A percentile compares a stretch with the other conserved stretches of the same genome.
Evolutionary conservation across 1,140 invertebrate genomes (phyloP).

Genomic region (Akabosia matsudoensis): DNA sequence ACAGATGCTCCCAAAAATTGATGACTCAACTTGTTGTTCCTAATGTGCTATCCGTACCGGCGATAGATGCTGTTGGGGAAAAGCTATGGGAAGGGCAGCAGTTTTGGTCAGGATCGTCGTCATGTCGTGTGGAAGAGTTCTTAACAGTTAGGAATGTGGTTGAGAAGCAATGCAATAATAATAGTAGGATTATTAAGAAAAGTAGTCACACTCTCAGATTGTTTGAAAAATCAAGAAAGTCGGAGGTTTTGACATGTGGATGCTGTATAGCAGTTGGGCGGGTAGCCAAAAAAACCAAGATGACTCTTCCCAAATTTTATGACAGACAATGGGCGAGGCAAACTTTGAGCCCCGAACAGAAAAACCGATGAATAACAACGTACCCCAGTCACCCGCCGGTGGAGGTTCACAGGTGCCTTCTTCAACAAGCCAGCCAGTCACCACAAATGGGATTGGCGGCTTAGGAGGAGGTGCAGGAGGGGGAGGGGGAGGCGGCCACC

Average conservation of each 20-base stretch:
- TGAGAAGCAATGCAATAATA: neutral
- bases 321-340: slow-evolving; percentile 36
- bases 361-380: slow-evolving; percentile 45
- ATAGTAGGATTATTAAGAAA: neutral
- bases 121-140: neutral
- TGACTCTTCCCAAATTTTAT: slow-evolving; percentile 22
- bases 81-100: neutral
- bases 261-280: slow-evolving; percentile 15
- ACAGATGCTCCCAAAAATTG: too few species aligned
- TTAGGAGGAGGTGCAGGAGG: slow-evolving; percentile 21
- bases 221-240: neutral
- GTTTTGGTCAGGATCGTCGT: neutral
- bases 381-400: slow-evolving; percentile 27
- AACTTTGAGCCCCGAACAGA: slow-evolving; percentile 36
- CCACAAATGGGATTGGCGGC: slow-evolving; percentile 22
- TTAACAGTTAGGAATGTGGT: slow-evolving; percentile 8
- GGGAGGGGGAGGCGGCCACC: neutral
- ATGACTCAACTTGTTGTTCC: too few species aligned
- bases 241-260: slow-evolving; percentile 14
- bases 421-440: slow-evolving; percentile 24
- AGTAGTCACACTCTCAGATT: neutral
- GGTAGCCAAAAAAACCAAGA: slow-evolving; percentile 6
- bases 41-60: too few species aligned
- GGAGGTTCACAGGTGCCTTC: slow-evolving; percentile 39
- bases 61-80: neutral